phyloP scores from a whole-genome alignment of 2,113 vertebrate species.

The Protobothrops flavoviridis region DNA sequence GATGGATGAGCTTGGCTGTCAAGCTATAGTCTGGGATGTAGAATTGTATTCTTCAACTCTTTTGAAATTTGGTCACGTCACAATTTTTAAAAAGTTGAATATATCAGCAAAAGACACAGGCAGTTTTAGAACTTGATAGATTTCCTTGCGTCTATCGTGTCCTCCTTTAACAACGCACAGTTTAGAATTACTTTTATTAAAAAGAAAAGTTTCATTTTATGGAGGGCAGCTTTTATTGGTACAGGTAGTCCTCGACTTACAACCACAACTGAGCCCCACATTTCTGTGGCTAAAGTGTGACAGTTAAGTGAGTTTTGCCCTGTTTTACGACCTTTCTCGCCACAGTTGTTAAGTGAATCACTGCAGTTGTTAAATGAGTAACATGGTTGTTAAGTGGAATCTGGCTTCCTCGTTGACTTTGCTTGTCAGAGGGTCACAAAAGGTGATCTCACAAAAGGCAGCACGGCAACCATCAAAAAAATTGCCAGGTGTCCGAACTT shows the following conservation, averaged over 20 bases:
- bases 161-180: background rate
- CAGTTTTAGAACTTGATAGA: background rate
- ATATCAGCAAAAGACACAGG: background rate
- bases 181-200: background rate
- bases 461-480: background rate
- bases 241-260: background rate
- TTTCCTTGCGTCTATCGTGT: background rate
- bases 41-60: background rate
- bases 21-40: background rate
- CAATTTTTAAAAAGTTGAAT: background rate
- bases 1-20: background rate
- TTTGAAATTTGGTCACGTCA: background rate
- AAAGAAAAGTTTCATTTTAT: background rate
- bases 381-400: background rate
- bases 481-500: background rate
- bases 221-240: background rate
- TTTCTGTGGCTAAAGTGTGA: background rate
- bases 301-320: background rate
- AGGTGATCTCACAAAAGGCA: no score
- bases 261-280: background rate
- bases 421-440: background rate
- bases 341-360: background rate
- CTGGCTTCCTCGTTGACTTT: background rate
- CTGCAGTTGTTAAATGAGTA: no score
- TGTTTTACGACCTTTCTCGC: background rate